These are phyloP conservation scores for Drosophila bocqueti DNA, from an alignment of 1,140 invertebrate genomes.

Conservation along the genomic window DNA sequence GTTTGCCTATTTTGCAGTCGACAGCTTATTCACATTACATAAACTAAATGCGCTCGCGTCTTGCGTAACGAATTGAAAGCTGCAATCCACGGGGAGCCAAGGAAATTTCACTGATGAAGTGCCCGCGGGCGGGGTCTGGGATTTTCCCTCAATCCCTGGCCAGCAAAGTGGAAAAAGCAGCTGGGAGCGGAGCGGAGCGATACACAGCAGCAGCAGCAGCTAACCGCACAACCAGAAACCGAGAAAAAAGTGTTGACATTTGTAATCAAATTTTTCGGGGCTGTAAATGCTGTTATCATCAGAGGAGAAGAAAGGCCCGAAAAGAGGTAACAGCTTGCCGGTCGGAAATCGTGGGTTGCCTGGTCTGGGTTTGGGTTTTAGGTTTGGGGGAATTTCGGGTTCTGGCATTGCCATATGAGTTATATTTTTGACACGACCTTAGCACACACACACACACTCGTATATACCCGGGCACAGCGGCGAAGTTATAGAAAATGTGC, in stretches of 20 bases:
- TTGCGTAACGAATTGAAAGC: slow-evolving; percentile 79
- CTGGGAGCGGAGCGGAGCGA: slow-evolving; percentile 9
- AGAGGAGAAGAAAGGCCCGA: slow-evolving; percentile 47
- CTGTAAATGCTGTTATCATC: slow-evolving; percentile 64
- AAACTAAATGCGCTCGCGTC: slow-evolving; percentile 73
- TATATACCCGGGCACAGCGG: slow-evolving; percentile 19
- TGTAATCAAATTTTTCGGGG: slow-evolving; percentile 70
- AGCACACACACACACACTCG: slow-evolving; percentile 24
- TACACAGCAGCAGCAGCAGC: slow-evolving; percentile 10
- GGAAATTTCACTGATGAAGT: slow-evolving; percentile 32
- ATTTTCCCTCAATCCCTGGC: slow-evolving; percentile 27
- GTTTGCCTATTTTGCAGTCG: slow-evolving; percentile 43
- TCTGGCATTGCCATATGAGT: slow-evolving; percentile 47
- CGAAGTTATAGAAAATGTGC: slow-evolving; percentile 72
- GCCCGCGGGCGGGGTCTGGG: background rate
- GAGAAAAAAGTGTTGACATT: slow-evolving; percentile 64
- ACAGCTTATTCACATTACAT: slow-evolving; percentile 79
- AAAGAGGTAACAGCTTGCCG: slow-evolving; percentile 51
- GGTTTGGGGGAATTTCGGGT: no score
- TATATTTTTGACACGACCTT: slow-evolving; percentile 60
- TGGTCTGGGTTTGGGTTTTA: background rate
- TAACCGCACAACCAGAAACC: slow-evolving; percentile 29
- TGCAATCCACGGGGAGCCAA: slow-evolving; percentile 50
- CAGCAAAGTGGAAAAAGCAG: slow-evolving; percentile 36
- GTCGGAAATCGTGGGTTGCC: slow-evolving; percentile 20